phyloP scores from a whole-genome alignment of 2,888 invertebrate species.

The Thalpophila matura region DNA sequence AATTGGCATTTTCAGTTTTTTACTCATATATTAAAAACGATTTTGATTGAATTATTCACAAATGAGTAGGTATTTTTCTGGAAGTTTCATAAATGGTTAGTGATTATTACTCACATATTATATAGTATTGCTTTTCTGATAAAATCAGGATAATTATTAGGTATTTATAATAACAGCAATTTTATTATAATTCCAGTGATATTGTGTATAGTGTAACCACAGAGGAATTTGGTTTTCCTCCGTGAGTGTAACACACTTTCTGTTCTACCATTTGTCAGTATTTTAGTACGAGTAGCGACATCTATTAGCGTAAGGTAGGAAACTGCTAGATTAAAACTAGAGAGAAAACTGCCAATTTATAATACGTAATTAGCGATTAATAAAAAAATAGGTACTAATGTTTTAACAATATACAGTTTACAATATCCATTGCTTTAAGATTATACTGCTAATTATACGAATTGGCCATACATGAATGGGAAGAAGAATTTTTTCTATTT shows the following conservation, averaged over 20 bases:
- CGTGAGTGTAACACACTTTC: constrained; percentile 19
- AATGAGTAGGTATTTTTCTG: neutral
- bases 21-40: neutral
- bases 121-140: constrained; percentile 26
- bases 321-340: constrained; percentile 57
- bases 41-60: neutral
- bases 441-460: neutral
- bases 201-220: too few relatives aligned
- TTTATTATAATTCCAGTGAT: neutral
- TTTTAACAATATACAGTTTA: constrained; percentile 33
- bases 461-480: neutral
- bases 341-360: constrained; percentile 48
- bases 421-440: constrained; percentile 6
- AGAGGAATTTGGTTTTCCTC: too few relatives aligned
- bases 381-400: constrained; percentile 21
- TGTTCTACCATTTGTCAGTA: neutral
- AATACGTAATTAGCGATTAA: constrained; percentile 51
- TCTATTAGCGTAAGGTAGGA: constrained; percentile 60
- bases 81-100: constrained; percentile 14
- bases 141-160: constrained; percentile 18
- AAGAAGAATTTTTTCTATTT: neutral
- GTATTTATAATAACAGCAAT: neutral
- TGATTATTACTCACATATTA: neutral
- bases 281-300: constrained; percentile 55
- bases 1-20: too few relatives aligned